Base-by-base conservation (phyloP, 2,888 invertebrate species). In the Drosophila prostipennis region DNA sequence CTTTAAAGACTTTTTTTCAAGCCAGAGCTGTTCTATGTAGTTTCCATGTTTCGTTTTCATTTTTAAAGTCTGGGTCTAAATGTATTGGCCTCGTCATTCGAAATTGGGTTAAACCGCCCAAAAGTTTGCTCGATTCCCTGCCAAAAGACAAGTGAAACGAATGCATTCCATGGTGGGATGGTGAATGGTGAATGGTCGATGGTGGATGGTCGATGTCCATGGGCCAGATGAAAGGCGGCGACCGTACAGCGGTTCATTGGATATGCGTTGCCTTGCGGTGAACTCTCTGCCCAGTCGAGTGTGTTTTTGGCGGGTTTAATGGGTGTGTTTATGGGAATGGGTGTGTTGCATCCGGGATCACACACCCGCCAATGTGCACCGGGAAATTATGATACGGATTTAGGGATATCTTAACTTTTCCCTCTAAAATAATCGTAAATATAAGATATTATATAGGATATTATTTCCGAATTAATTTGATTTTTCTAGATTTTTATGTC, bases 221-320 rank as follows among this genome's bases (percentile, higher is more conserved):
- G 56, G 51, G 26, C 13, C 26, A 34, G 67, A 39, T 57, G 51
- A 71, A 60, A 52, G 52, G 51, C 46, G 40, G 60, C 2, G 39
- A 60, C 43, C 53, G 53, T 48, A 52, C 49, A 53, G 60, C 52
- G 60, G 53, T 58, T 72, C 72, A 72, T 72, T 72, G 57, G 74
- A 72, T 67, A 72, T 73, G 72, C 72, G 74, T 42, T 72, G 67
- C 67, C 52, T 67, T 61, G 54, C 54, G 49, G 53, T 29, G 48
- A 46, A 19, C 58, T 40, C 45, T 16, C 6, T 46, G 29, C n/a
- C 45, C 55, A 55, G 23, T 59, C 42, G 59, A 54, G 43, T 39
- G 39, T 59, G 23, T 37, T 36, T 46, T 14, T 3, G 8, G 2
- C 16, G 10, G 23, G 34, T 36, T 11, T n/a, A 14, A 8, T 11